phyloP scores from a whole-genome alignment of 2,113 vertebrate genomes.

The Bos indicus region DNA sequence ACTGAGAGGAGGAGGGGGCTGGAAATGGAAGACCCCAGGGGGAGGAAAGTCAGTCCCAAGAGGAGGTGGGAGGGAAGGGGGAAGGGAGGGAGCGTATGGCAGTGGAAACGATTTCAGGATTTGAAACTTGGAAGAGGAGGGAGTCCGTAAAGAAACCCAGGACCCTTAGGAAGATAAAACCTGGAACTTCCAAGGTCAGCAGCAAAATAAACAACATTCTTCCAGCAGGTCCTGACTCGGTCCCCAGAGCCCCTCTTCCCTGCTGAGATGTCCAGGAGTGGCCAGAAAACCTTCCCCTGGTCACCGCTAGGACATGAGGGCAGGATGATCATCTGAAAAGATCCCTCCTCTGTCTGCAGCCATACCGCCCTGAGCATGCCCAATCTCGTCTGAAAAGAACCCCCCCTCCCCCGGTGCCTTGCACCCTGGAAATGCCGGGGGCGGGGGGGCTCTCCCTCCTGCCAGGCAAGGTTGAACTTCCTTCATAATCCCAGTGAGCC shows the following conservation, averaged over 20 bases:
- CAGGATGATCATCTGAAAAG: neutral
- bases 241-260: neutral
- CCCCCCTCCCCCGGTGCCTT: neutral
- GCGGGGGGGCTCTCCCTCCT: neutral
- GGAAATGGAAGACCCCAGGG: neutral
- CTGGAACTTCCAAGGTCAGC: neutral
- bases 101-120: neutral
- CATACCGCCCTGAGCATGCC: neutral
- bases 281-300: neutral
- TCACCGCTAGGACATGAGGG: neutral
- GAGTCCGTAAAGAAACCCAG: neutral
- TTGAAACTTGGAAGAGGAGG: neutral
- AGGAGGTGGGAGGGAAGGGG: neutral
- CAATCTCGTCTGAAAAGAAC: neutral
- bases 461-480: neutral
- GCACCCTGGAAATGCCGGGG: rapidly evolving
- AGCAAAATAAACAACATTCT: neutral
- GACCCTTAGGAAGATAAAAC: neutral
- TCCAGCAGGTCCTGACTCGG: neutral
- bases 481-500: neutral
- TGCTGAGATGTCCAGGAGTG: rapidly evolving
- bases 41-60: neutral
- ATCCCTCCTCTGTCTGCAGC: neutral
- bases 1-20: neutral
- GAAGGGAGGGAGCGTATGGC: rapidly evolving